Evolutionary conservation across 2,888 invertebrate genomes (phyloP), one percentile per base, ranked within the genome.

Genomic region (Notocelia uddmanniana): DNA sequence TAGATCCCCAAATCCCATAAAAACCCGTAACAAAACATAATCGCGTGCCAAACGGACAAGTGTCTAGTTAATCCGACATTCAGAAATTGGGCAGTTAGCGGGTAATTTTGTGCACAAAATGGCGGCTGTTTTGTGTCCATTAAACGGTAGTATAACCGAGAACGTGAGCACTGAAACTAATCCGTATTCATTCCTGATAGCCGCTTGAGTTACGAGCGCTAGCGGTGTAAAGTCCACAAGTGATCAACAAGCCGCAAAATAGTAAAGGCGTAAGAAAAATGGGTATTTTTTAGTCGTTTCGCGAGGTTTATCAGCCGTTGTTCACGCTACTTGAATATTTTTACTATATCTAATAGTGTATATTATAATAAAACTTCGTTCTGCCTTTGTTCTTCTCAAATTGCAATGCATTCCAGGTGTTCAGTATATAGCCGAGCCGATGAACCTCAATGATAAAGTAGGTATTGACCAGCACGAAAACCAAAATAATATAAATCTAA

Each of bases 111-210:
- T 9, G 37, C 34, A 21, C 57, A 21, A 58, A 66, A 71, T 71
- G 70, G 69, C 31, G 11, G 70, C 66, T 45, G 66, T 59, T 71
- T 64, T 64, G 50, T 31, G 70, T 71, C 70, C 70, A 71, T 71
- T 71, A 66, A 66, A 26, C 26, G 62, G 31, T 11, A 21, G n/a
- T 13, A 59, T 63, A 21, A 31, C 34, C 37, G 64, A 10, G 10
- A 21, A 58, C 64, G 52, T 41, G 66, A 50, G 57, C 23, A 54
- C 31, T 64, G 62, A 48, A 64, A 58, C 41, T 71, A 71, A 71
- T 52, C 70, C 59, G 70, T 41, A 66, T 45, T 62, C 37, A 15
- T 45, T 18, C 8, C 52, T 1, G 21, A 15, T 2, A 19, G 23
- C 11, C 8, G 11, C 9, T 1, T 15, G 41, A 67, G 31, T 13